Evolutionary conservation across 2,797 vertebrate species (phyloP).

Genomic region (Thalassophryne amazonica): DNA sequence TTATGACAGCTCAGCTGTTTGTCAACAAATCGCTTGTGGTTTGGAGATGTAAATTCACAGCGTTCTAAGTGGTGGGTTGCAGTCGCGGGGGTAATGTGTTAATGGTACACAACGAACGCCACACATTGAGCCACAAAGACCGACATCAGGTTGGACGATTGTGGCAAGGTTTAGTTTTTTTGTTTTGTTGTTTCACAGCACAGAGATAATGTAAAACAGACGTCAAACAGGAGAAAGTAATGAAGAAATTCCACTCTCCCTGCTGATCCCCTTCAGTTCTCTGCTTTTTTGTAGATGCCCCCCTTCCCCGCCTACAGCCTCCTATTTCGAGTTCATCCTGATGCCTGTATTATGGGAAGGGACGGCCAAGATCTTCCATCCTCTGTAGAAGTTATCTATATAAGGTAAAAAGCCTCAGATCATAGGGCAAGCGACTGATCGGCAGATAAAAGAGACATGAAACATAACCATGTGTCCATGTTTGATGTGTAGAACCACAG

Average conservation of each 20-base stretch:
- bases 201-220: slow-evolving; percentile 24
- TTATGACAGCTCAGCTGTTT: slow-evolving; percentile 48
- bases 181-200: too few species aligned
- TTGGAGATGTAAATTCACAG: slow-evolving; percentile 31
- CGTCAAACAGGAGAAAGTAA: slow-evolving; percentile 55
- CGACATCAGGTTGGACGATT: slow-evolving; percentile 4
- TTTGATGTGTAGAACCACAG: slow-evolving; percentile 61
- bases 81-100: slow-evolving; percentile 28
- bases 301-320: slow-evolving; percentile 31
- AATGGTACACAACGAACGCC: slow-evolving; percentile 17
- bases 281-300: slow-evolving; percentile 42
- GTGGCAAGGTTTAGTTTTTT: slow-evolving; percentile 1
- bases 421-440: slow-evolving; percentile 30
- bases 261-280: slow-evolving; percentile 34
- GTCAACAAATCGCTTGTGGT: slow-evolving; percentile 48
- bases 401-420: slow-evolving; percentile 54
- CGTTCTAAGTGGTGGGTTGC: slow-evolving; percentile 26
- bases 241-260: slow-evolving; percentile 58
- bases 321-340: slow-evolving; percentile 40
- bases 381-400: slow-evolving; percentile 63
- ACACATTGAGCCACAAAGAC: slow-evolving; percentile 1
- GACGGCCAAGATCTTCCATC: too few species aligned
- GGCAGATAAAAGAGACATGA: slow-evolving; percentile 65
- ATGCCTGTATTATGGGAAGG: slow-evolving; percentile 54
- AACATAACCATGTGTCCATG: slow-evolving; percentile 57